These are phyloP conservation scores for Typhlomys cinereus DNA, from an alignment of 2,113 vertebrate species.

Conservation along the genomic window DNA sequence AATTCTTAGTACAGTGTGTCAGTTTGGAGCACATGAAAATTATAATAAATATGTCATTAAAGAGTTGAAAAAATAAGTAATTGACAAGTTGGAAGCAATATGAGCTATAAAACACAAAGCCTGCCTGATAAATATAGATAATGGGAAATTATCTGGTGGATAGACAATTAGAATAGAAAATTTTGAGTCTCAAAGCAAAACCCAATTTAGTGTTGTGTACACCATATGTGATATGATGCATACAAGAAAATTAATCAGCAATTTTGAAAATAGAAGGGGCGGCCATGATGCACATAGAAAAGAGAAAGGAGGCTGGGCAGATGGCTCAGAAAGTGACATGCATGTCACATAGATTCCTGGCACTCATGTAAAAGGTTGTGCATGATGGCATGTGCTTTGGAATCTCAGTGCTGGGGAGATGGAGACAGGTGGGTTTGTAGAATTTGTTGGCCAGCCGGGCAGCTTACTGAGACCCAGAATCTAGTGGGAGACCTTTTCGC, in stretches of 20 bases:
- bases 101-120: not conserved
- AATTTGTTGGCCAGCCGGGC: too few species aligned
- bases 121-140: not conserved
- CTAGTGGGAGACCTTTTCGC: too few species aligned
- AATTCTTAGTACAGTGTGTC: not conserved
- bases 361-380: too few species aligned
- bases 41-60: not conserved
- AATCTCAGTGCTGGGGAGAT: too few species aligned
- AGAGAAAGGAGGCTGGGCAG: too few species aligned
- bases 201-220: not conserved
- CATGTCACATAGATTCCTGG: not conserved
- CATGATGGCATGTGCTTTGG: too few species aligned
- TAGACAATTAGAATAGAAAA: not conserved
- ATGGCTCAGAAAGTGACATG: not conserved
- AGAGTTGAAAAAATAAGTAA: not conserved
- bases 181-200: not conserved
- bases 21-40: not conserved
- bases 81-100: not conserved
- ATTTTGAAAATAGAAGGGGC: not conserved
- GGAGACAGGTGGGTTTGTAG: too few species aligned
- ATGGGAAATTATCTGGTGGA: not conserved
- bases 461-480: too few species aligned
- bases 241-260: not conserved
- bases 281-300: not conserved
- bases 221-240: not conserved